phyloP scores from a whole-genome alignment of 1,140 invertebrate species.

The Meloidogyne exigua region DNA sequence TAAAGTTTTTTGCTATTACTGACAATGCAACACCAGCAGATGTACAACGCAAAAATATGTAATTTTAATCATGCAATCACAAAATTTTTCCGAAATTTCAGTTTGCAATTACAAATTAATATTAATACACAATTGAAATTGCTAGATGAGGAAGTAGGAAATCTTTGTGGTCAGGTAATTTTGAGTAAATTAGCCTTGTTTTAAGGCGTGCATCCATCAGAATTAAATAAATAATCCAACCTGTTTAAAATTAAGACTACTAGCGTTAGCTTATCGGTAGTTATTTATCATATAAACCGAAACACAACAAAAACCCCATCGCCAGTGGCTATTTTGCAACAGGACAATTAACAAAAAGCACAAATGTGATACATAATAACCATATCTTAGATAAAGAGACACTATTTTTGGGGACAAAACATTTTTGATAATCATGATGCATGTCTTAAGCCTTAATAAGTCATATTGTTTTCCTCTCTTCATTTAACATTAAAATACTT shows the following conservation, averaged over 20 bases:
- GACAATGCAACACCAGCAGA: slow-evolving; percentile 23
- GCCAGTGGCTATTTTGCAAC: too few species aligned
- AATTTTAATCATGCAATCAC: slow-evolving; percentile 1
- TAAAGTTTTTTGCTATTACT: not conserved
- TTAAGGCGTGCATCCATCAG: too few species aligned
- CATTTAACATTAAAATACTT: not conserved
- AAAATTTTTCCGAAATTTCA: slow-evolving; percentile 8
- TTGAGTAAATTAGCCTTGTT: not conserved
- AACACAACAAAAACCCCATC: too few species aligned
- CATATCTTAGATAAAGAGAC: too few species aligned
- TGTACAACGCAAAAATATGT: slow-evolving; percentile 39
- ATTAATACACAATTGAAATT: slow-evolving; percentile 40
- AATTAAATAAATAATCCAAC: too few species aligned
- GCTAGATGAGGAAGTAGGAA: slow-evolving; percentile 33
- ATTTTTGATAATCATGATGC: too few species aligned
- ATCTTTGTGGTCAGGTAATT: slow-evolving; percentile 35
- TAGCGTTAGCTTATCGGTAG: too few species aligned
- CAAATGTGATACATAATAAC: too few species aligned
- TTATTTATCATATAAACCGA: too few species aligned
- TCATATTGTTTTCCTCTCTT: not conserved
- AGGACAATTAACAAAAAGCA: too few species aligned
- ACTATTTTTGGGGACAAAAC: too few species aligned
- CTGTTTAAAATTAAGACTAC: too few species aligned
- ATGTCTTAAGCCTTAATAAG: not conserved
- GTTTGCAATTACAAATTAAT: slow-evolving; percentile 35